A percentile compares a stretch with the other conserved stretches of the same genome.
Evolutionary conservation across 2,797 vertebrate genomes (phyloP).

Genomic region (Garrulus glandarius): DNA sequence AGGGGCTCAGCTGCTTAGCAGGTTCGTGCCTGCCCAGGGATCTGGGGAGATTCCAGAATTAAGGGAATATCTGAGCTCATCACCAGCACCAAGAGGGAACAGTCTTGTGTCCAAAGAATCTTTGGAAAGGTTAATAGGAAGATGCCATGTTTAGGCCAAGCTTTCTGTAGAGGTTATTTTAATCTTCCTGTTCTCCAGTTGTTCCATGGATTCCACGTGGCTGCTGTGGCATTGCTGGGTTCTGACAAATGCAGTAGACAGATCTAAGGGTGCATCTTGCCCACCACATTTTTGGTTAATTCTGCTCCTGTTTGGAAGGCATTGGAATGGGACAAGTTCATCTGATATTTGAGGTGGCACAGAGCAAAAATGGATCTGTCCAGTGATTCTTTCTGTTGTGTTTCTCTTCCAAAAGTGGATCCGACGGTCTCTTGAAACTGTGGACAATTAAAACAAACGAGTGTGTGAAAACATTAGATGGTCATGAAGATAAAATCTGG

Average conservation of each 20-base stretch:
- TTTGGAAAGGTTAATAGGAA: neutral
- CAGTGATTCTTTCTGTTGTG: neutral
- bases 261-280: neutral
- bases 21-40: slow-evolving; percentile 68
- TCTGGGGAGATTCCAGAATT: neutral
- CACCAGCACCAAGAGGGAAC: neutral
- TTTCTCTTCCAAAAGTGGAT: slow-evolving; percentile 78
- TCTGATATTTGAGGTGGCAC: neutral
- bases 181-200: neutral
- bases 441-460: slow-evolving; percentile 98
- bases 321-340: neutral
- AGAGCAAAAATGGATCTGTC: neutral
- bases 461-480: slow-evolving; percentile 91
- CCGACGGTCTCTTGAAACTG: slow-evolving; percentile 92
- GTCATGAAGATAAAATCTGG: slow-evolving; percentile 95
- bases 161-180: neutral
- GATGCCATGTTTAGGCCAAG: neutral
- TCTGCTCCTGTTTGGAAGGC: neutral
- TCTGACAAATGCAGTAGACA: fast-evolving
- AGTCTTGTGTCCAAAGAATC: neutral
- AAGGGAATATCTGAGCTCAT: neutral
- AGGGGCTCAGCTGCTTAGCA: slow-evolving; percentile 90
- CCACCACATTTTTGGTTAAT: neutral
- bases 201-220: neutral
- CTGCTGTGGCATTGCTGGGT: neutral